Evolutionary conservation across 2,113 vertebrate genomes (phyloP), one percentile per base, ranked within the genome.

Genomic region (Cisticola juncidis): DNA sequence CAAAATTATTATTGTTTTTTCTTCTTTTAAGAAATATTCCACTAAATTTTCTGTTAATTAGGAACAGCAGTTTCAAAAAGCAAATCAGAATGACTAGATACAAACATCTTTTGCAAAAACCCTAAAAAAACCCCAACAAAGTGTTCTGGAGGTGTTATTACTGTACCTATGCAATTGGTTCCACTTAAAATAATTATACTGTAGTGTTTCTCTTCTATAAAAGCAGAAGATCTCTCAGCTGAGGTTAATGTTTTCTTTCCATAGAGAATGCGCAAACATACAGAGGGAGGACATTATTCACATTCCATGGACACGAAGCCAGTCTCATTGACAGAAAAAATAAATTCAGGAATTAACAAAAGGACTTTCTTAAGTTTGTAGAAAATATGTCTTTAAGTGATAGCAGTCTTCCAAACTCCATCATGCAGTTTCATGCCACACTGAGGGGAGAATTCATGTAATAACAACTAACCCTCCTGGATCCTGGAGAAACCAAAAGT

Each of bases 141-240:
- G 7, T 40, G 17, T 44, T 90, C 36, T 72, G 28, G 31, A 76
- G 24, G n/a, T 56, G 36, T n/a, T 93, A 45, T 83, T 81, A 13
- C 22, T 71, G 16, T 48, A 82, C 20, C 38, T 80, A 29, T 38
- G 40, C 23, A 94, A 86, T 76, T 69, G 57, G 17, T 48, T 88
- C 40, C 38, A 72, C 22, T 77, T 82, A 71, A 84, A 91, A 92
- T 38, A 95, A 82, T 89, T 72, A 53, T 33, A 4, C 14, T 50
- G 22, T 29, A 36, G 8, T 1, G 6, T 64, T 81, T 91, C 40
- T 64, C 25, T 64, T 90, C 65, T 53, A 48, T 29, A 71, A 85
- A 71, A 72, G 3, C 28, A 53, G 23, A 31, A 65, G 15, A 90
- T 10, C 12, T 91, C 45, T 72, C 33, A 62, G 9, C 28, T 45